These are phyloP conservation scores for Heliconius congener DNA, from an alignment of 1,140 invertebrate species.

Conservation along the genomic window DNA sequence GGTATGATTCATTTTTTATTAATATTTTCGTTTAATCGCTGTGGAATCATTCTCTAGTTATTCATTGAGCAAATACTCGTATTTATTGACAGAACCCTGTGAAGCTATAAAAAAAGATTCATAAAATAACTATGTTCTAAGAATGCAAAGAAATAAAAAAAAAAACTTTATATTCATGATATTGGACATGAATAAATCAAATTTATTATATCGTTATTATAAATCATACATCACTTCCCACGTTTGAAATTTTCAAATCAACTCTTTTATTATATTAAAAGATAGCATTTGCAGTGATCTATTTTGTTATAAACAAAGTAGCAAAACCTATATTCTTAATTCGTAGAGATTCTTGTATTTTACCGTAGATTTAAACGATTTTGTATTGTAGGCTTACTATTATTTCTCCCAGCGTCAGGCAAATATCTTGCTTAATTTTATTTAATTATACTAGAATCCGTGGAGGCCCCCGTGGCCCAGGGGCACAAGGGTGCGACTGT, in stretches of 20 bases:
- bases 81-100: neutral
- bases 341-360: neutral
- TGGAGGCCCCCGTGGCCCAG: no score
- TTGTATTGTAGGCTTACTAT: neutral
- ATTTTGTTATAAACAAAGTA: neutral
- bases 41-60: no score
- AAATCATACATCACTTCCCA: no score
- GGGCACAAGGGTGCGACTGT: no score
- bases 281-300: neutral
- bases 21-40: no score
- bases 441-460: neutral
- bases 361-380: neutral
- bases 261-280: neutral
- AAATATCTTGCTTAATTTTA: neutral
- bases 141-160: no score
- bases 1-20: no score
- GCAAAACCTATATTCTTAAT: neutral
- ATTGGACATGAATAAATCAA: no score
- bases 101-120: neutral
- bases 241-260: neutral
- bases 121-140: no score
- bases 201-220: no score
- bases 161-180: no score
- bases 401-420: neutral
- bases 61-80: no score